Conservation (phyloP, 2,113 vertebrate species). For the Amia ocellicauda region DNA sequence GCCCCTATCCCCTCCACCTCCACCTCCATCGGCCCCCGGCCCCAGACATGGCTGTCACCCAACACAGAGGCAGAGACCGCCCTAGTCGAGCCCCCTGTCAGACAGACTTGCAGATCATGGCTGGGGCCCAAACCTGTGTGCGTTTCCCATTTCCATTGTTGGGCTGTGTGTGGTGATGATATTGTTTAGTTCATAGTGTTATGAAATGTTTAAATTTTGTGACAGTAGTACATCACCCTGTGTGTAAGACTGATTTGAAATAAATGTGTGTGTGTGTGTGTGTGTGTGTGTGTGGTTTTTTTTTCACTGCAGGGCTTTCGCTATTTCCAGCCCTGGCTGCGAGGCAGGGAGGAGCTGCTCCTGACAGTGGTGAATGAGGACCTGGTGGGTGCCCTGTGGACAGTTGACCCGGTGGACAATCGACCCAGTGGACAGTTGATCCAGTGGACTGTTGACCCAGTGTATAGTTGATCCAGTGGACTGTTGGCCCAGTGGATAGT, state of each 20-base stretch:
- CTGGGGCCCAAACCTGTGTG: neutral
- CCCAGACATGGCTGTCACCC: neutral
- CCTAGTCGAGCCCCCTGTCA: neutral
- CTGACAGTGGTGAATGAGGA: slow-evolving; percentile 72
- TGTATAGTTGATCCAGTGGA: neutral
- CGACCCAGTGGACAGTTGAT: no score
- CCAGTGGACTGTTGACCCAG: no score
- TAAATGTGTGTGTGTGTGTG: no score
- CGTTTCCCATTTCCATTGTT: neutral
- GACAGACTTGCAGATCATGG: no score
- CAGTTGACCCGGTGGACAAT: no score
- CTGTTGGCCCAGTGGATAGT: neutral
- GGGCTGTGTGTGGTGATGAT: no score
- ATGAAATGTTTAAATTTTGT: no score
- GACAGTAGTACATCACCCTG: no score
- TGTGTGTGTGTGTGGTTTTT: no score
- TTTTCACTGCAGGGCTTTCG: slow-evolving; percentile 59
- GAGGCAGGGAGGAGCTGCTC: slow-evolving; percentile 71
- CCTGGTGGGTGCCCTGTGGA: slow-evolving; percentile 47
- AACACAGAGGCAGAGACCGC: neutral
- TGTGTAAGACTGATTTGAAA: no score
- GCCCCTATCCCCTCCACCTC: no score
- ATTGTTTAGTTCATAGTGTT: no score
- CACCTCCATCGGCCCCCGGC: neutral
- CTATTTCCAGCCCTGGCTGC: slow-evolving; percentile 74